These are phyloP conservation scores for Lepilemur septentrionalis DNA, from an alignment of 2,797 vertebrate genomes.

Conservation along the genomic window DNA sequence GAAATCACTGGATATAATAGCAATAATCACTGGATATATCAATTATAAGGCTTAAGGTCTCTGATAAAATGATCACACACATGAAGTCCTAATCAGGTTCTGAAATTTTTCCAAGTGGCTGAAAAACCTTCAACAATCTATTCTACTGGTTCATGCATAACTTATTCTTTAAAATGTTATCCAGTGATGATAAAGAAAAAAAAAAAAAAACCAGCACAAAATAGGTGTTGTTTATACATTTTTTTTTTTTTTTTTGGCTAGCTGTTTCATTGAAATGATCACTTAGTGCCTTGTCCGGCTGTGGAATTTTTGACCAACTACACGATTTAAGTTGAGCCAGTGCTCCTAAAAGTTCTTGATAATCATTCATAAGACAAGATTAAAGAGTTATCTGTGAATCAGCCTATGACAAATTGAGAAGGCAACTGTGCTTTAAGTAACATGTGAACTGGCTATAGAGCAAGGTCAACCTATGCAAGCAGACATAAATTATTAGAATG, in stretches of 20 bases:
- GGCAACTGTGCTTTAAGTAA: not conserved
- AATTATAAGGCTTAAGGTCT: not conserved
- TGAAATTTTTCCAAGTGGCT: not conserved
- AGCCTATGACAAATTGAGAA: not conserved
- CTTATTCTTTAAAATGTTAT: not conserved
- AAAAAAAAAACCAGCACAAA: not conserved
- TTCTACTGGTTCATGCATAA: not conserved
- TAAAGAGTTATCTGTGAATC: not conserved
- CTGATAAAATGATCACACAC: not conserved
- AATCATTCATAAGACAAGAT: not conserved
- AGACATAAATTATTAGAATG: not conserved
- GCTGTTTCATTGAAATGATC: not conserved
- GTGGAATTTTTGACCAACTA: not conserved
- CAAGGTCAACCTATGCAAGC: not conserved
- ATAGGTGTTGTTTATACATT: not conserved
- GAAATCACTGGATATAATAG: not conserved
- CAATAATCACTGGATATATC: not conserved
- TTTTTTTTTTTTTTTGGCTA: not conserved
- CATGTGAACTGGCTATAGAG: not conserved
- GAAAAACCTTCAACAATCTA: not conserved
- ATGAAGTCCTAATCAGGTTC: not conserved
- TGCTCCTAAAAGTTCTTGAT: not conserved
- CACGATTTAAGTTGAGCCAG: not conserved
- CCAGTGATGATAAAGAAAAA: not conserved
- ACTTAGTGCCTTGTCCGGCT: not conserved